Conservation (phyloP, 2,113 vertebrate genomes). For the Sialia sialis region DNA sequence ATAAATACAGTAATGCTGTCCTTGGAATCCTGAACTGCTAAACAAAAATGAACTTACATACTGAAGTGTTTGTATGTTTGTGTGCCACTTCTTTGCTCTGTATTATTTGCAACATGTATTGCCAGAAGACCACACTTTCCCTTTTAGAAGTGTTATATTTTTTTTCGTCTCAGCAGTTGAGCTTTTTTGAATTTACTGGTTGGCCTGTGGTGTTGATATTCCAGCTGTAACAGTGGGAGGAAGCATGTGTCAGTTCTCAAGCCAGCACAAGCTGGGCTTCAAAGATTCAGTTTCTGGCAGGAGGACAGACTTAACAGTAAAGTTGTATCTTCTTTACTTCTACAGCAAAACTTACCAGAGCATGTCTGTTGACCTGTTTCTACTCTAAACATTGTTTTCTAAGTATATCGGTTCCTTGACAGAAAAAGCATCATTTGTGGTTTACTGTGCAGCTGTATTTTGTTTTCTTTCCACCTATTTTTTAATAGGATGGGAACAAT, state of each 20-base stretch:
- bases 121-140: not conserved
- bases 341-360: not conserved
- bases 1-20: not conserved
- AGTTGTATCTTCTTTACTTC: not conserved
- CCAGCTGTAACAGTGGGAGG: not conserved
- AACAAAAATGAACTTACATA: not conserved
- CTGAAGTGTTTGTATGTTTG: not conserved
- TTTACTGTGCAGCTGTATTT: not conserved
- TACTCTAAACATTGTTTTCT: not conserved
- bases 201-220: not conserved
- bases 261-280: not conserved
- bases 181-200: not conserved
- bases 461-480: not conserved
- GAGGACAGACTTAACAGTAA: not conserved
- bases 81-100: not conserved
- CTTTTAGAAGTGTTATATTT: not conserved
- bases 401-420: not conserved
- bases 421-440: not conserved
- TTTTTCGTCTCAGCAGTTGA: not conserved
- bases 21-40: not conserved
- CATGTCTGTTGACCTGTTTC: rapidly evolving
- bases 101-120: not conserved
- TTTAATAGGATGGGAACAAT: not conserved
- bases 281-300: not conserved
- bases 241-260: not conserved